These are phyloP conservation scores for Diabrotica balteata DNA, from an alignment of 2,888 invertebrate species.

Conservation along the genomic window DNA sequence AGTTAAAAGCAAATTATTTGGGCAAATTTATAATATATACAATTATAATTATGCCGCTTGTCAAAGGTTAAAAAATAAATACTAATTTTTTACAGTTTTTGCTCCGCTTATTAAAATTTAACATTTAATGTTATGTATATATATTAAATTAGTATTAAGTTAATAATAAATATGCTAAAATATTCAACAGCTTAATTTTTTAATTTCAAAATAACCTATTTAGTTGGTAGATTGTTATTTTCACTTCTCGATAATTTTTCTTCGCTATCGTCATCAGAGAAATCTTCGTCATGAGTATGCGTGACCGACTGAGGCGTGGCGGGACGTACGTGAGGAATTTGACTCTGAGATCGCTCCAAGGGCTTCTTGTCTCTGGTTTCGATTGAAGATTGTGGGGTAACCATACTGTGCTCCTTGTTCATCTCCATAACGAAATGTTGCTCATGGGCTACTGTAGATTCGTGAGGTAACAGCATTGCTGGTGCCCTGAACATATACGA, in stretches of 20 bases:
- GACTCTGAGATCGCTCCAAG: constrained; percentile 62
- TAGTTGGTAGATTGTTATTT: not conserved
- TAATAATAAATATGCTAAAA: too few species aligned
- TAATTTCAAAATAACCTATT: too few species aligned
- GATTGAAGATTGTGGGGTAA: constrained; percentile 8
- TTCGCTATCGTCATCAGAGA: constrained; percentile 80
- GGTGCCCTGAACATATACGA: constrained; percentile 99
- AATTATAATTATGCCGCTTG: too few species aligned
- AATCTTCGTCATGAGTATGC: constrained; percentile 94
- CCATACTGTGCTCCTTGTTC: constrained; percentile 11
- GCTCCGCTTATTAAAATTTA: too few species aligned
- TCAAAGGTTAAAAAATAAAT: too few species aligned
- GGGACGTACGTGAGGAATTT: constrained; percentile 81
- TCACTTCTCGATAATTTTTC: constrained; percentile 39
- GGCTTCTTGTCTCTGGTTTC: constrained; percentile 33
- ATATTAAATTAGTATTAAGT: too few species aligned
- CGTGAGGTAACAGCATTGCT: constrained; percentile 97
- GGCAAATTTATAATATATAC: too few species aligned
- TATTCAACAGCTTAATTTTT: too few species aligned
- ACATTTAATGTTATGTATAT: too few species aligned
- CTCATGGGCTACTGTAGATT: constrained; percentile 97
- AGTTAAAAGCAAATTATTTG: too few species aligned
- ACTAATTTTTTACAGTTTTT: too few species aligned
- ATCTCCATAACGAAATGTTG: constrained; percentile 80
- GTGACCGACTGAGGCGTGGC: constrained; percentile 88